phyloP scores from a whole-genome alignment of 2,113 vertebrate species.

The Gallinago media region DNA sequence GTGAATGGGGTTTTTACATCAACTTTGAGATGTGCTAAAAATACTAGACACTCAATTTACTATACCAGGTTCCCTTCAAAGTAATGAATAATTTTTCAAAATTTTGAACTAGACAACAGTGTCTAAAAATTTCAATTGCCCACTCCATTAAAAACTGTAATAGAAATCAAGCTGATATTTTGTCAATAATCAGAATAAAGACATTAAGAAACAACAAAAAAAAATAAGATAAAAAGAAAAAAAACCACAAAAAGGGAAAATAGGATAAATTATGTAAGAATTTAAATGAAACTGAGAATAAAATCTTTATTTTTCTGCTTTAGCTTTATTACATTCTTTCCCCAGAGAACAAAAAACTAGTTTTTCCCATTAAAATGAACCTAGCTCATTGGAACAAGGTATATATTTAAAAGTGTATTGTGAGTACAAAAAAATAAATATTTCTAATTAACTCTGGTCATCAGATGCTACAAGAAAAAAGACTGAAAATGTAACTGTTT shows the following conservation, averaged over 20 bases:
- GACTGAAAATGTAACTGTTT: neutral
- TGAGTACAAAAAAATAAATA: neutral
- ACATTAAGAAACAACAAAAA: neutral
- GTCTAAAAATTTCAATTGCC: neutral
- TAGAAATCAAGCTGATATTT: neutral
- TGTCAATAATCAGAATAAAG: neutral
- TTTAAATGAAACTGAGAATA: neutral
- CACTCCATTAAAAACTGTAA: neutral
- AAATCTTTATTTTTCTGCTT: neutral
- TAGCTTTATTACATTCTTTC: neutral
- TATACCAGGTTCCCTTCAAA: neutral
- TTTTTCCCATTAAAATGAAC: neutral
- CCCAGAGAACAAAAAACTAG: neutral
- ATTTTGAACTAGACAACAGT: neutral
- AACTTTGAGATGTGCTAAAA: neutral
- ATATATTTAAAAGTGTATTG: neutral
- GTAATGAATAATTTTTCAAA: neutral
- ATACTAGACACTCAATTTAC: neutral
- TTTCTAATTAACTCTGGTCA: neutral
- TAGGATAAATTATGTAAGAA: neutral
- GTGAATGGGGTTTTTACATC: neutral
- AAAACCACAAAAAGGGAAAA: accelerated
- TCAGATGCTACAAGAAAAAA: neutral
- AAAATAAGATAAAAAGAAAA: neutral
- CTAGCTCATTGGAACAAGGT: neutral